Evolutionary conservation across 2,888 invertebrate species (phyloP).

Genomic region (Meta bourneti): DNA sequence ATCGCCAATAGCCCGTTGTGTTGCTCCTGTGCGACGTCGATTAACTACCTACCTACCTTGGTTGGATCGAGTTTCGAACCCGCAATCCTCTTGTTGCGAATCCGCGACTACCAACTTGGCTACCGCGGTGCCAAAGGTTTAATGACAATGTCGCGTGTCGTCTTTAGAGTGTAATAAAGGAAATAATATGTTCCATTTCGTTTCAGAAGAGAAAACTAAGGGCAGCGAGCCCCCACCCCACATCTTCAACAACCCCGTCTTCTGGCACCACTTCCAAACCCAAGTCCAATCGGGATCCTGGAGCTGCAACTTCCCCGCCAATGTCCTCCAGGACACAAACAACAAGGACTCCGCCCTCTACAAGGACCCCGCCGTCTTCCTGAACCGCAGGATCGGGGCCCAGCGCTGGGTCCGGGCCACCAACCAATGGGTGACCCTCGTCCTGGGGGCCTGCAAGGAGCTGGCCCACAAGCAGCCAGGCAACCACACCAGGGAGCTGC

Average conservation of each 20-base stretch:
- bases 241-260: slow-evolving; percentile 50
- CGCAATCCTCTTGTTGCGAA: too few species aligned
- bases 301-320: slow-evolving; percentile 40
- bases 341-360: slow-evolving; percentile 48
- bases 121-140: too few species aligned
- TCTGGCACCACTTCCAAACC: slow-evolving; percentile 50
- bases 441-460: slow-evolving; percentile 57
- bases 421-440: slow-evolving; percentile 27
- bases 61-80: too few species aligned
- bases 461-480: slow-evolving; percentile 18
- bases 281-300: slow-evolving; percentile 20
- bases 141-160: too few species aligned
- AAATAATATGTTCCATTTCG: background rate
- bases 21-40: too few species aligned
- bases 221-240: background rate
- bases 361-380: slow-evolving; percentile 27
- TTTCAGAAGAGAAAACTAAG: background rate
- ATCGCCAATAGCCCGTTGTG: too few species aligned
- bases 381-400: slow-evolving; percentile 8
- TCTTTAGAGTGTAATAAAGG: too few species aligned
- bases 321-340: slow-evolving; percentile 12
- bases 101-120: too few species aligned
- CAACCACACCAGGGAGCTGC: slow-evolving; percentile 8
- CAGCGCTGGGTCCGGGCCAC: slow-evolving; percentile 27
- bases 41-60: too few species aligned